Evolutionary conservation across 2,888 invertebrate genomes (phyloP).

Genomic region (Acheta domesticus): DNA sequence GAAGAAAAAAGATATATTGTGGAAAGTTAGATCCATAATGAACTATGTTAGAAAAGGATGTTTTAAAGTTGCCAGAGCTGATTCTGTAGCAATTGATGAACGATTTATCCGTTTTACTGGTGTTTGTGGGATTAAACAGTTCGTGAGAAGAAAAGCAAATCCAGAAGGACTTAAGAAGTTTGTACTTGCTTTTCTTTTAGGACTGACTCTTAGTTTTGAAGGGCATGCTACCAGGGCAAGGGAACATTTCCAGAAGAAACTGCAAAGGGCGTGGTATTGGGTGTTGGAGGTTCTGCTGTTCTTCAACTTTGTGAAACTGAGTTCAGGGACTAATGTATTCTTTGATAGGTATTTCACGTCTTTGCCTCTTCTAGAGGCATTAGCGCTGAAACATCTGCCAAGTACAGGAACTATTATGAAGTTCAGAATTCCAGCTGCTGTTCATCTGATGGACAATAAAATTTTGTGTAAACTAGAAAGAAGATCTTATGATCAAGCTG

Average conservation of each 20-base stretch:
- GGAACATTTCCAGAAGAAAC: slow-evolving; percentile 31
- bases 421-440: no score
- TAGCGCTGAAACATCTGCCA: not conserved
- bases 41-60: no score
- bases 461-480: no score
- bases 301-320: not conserved
- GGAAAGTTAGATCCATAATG: no score
- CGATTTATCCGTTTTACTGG: not conserved
- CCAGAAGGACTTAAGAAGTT: slow-evolving; percentile 44
- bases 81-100: not conserved
- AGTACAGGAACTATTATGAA: not conserved
- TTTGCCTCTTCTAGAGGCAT: not conserved
- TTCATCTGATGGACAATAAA: no score
- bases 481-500: no score
- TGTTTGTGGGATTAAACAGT: not conserved
- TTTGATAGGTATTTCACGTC: not conserved
- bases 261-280: not conserved
- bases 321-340: not conserved
- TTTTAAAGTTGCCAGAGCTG: not conserved
- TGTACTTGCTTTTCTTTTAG: slow-evolving; percentile 40
- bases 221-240: slow-evolving; percentile 40
- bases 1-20: no score
- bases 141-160: slow-evolving; percentile 40
- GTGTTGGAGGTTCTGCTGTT: not conserved
- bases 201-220: slow-evolving; percentile 40